Conservation (phyloP, 2,797 vertebrate species). For the Crenichthys baileyi region DNA sequence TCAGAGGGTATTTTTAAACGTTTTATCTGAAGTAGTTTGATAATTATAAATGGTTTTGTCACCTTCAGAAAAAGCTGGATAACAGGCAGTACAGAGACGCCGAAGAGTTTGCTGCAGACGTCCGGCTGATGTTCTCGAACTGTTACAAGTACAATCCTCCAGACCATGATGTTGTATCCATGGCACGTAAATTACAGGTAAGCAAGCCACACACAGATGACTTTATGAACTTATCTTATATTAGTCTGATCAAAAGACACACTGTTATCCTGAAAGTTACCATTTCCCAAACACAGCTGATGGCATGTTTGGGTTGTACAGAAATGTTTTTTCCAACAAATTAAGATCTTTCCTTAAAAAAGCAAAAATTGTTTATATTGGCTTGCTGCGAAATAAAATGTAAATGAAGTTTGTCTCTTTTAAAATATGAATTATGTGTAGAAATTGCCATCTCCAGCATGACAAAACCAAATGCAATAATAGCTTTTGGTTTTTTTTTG, state of each 20-base stretch:
- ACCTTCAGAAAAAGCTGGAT: constrained; percentile 87
- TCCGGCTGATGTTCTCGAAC: constrained; percentile 96
- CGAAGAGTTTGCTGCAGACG: constrained; percentile 91
- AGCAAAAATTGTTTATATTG: not conserved
- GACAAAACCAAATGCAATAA: not conserved
- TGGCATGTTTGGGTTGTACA: not conserved
- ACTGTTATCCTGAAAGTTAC: not conserved
- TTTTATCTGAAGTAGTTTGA: not conserved
- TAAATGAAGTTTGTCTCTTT: not conserved
- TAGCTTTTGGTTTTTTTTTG: too few relatives aligned
- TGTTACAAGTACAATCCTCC: constrained; percentile 97
- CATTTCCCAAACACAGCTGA: not conserved
- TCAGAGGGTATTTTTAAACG: not conserved
- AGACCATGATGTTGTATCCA: constrained; percentile 92
- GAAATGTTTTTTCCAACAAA: too few relatives aligned
- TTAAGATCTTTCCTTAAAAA: too few relatives aligned
- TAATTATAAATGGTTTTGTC: constrained; percentile 4
- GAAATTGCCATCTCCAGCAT: not conserved
- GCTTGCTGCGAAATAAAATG: not conserved
- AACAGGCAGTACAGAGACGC: constrained; percentile 88
- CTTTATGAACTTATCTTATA: not conserved
- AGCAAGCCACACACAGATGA: constrained; percentile 21
- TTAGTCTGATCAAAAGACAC: not conserved
- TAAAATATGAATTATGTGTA: not conserved
- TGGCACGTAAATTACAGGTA: constrained; percentile 94